Base-by-base conservation (phyloP, 2,888 invertebrate species). In the Macrophya alboannulata region DNA sequence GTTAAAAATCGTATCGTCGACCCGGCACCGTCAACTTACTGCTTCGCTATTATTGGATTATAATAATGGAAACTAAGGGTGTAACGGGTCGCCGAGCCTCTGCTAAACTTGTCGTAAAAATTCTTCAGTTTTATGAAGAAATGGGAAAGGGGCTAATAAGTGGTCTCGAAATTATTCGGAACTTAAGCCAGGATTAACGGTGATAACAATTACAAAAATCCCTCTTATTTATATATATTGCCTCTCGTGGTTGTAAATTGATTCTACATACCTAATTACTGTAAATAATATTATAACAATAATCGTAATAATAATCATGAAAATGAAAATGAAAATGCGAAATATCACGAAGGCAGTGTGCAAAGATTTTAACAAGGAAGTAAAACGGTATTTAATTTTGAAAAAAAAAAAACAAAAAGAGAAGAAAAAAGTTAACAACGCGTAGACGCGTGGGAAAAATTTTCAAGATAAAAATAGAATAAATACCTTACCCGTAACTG, bases 111-210 rank as follows among this genome's bases (percentile, higher is more conserved):
- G 81, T 81, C 81, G 81, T 81, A 62, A 81, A 81, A 81, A 62
- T 81, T 87, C 88, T 89, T 90, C 89, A 88, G 89, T 90, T 90
- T 88, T 89, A 90, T 89, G 89, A 88, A 86, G 88, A 86, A 83
- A 31, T 2, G 3, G 1, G 31, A 31, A 31, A 31, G 31, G 85
- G 86, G 4, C 10, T 37, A 37, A 51, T 9, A 37, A 17, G 37
- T 37, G 77, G 51, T 77, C 37, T 1, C 9, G 8, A 15, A 25
- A 77, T 43, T 48, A 31, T 77, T 51, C 51, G 21, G n/a, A 59
- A 81, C 40, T 81, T 21, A 10, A 10, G 59, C 43, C 62, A 43
- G 81, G 62, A 81, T 81, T 62, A 81, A 81, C 81, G 81, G 59
- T 81, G 59, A 25, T 51, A 8, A 81, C 25, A 62, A 37, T 77